Conservation (phyloP, 2,797 vertebrate genomes). For the Petrocephalus sullivani region DNA sequence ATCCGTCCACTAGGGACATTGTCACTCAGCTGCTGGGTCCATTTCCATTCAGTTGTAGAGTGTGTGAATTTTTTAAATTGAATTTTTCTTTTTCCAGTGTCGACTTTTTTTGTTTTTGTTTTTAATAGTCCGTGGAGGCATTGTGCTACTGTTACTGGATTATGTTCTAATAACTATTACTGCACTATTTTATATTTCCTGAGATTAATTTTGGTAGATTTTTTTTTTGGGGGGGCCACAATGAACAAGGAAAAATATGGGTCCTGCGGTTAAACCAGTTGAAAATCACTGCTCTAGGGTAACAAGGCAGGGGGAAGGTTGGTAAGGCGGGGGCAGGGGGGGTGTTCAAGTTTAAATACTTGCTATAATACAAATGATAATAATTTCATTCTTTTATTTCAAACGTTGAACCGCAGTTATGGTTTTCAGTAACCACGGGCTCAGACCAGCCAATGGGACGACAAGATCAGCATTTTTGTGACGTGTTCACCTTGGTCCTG, state of each 20-base stretch:
- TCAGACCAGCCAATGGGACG: neutral
- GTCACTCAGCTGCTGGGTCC: neutral
- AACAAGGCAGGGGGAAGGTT: neutral
- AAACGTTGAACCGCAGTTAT: neutral
- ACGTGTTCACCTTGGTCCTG: neutral
- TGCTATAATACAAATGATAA: neutral
- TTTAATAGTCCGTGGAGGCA: neutral
- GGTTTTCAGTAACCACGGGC: neutral
- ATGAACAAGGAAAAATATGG: neutral
- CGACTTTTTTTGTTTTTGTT: neutral
- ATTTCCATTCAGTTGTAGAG: neutral
- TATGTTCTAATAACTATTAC: neutral
- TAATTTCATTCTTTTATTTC: conserved; percentile 13
- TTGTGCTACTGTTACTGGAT: neutral
- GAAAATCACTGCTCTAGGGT: neutral
- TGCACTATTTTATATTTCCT: neutral
- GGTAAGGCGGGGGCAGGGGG: neutral
- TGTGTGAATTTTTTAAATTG: neutral
- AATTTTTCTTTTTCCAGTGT: neutral
- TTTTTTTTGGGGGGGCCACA: neutral
- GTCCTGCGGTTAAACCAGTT: neutral
- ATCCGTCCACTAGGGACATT: neutral
- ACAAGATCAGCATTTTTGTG: neutral
- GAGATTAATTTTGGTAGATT: neutral
- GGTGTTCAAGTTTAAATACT: neutral